Percentiles rank a stretch among this genome's conserved stretches.
Evolutionary conservation across 30 jellyfish, hydroid and myxozoan species (phyloP).

Genomic region (Sanderia malayensis): DNA sequence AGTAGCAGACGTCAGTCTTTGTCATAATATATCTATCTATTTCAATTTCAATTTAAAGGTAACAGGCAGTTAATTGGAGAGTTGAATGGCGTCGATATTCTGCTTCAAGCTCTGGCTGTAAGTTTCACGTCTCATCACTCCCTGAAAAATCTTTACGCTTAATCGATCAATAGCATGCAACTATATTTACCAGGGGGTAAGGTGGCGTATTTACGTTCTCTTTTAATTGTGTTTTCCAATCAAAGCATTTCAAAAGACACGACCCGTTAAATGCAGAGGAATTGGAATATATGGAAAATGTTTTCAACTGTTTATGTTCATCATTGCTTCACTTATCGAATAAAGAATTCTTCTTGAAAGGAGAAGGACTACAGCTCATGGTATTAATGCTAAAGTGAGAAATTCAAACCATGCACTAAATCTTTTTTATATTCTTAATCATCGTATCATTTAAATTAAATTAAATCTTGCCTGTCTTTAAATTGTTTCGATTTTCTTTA

Average conservation of each 20-base stretch:
- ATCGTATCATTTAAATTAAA: too few species aligned
- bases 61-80: conserved; percentile 87
- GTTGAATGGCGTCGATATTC: conserved; percentile 77
- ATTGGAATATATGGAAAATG: conserved; percentile 92
- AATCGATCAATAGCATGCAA: too few species aligned
- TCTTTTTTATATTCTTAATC: too few species aligned
- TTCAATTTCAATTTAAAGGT: conserved; percentile 42
- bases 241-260: conserved; percentile 79
- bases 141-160: too few species aligned
- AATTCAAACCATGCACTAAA: too few species aligned
- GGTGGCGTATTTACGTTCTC: too few species aligned
- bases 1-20: too few species aligned
- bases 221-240: too few species aligned
- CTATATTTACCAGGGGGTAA: too few species aligned
- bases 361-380: conserved; percentile 97
- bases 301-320: conserved; percentile 94
- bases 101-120: conserved; percentile 93
- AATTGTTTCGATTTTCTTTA: conserved; percentile 8
- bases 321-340: conserved; percentile 72
- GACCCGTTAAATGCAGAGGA: conserved; percentile 85
- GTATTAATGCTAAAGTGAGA: conserved; percentile 93
- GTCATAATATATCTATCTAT: too few species aligned
- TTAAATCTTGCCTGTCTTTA: too few species aligned
- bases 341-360: conserved; percentile 90
- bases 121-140: too few species aligned